Evolutionary conservation across 2,888 invertebrate genomes (phyloP), one percentile per base, ranked within the genome.

Genomic region (Zele albiditarsus): DNA sequence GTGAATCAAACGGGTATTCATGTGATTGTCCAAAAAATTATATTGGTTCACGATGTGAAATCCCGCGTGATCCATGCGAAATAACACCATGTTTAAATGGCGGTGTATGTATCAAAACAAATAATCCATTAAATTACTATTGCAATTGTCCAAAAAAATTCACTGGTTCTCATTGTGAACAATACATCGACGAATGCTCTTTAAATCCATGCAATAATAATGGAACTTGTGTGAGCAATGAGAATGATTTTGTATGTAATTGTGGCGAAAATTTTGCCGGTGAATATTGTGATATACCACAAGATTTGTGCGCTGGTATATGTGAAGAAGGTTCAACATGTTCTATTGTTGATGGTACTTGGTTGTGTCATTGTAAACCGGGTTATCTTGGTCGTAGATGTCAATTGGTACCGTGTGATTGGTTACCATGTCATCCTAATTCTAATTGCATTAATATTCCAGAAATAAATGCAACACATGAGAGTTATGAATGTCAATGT

Each of bases 331-430:
- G 90, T 70, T 91, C 89, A 4, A 86, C 84, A 1, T 91, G 91
- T 78, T 79, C 84, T 8, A 88, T 84, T 62, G 75, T 82, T 3
- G 82, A 86, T 14, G 87, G 84, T 33, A 90, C 90, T 0, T 92
- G 90, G 87, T 84, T 86, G 58, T 92, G 92, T 79, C 78, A 88
- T 28, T 92, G 92, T 80, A 83, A 83, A 28, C 85, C 89, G 2
- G 92, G 92, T 33, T 91, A 89, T 81, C 87, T 91, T 27, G 93
- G 93, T 3, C 89, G 89, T 73, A 89, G 91, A 71, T 92, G 92
- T 80, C 90, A 91, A 82, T 84, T 91, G 31, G 81, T 91, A 58
- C 91, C 94, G 5, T 94, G 94, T 82, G 91, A 91, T 79, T 91
- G 90, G 82, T 84, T 89, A 67, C 92, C 92, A 0, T 93, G 93